These are phyloP conservation scores for Leptura quadrifasciata DNA, from an alignment of 2,888 invertebrate genomes.

Conservation along the genomic window DNA sequence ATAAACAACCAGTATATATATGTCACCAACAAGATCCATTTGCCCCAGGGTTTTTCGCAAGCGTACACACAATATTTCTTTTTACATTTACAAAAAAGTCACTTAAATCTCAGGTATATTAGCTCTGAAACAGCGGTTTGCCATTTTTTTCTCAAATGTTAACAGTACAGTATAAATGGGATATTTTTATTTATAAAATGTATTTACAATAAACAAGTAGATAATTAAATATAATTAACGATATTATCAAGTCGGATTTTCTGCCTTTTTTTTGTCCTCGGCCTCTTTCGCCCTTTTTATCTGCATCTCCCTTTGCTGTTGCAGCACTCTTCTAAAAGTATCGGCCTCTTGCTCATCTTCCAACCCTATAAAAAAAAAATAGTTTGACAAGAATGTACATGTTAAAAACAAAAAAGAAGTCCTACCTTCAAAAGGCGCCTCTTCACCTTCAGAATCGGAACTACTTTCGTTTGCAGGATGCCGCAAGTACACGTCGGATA, in stretches of 20 bases:
- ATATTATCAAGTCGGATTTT: not conserved
- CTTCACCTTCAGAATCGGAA: constrained; percentile 83
- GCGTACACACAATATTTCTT: too few species aligned
- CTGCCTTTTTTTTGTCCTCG: constrained; percentile 60
- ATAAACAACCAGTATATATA: too few species aligned
- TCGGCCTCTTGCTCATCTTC: constrained; percentile 66
- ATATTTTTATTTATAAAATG: not conserved
- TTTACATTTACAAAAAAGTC: too few species aligned
- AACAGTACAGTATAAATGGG: too few species aligned
- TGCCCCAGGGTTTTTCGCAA: too few species aligned
- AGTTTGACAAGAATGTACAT: not conserved
- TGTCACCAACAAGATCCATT: too few species aligned
- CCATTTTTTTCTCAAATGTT: too few species aligned
- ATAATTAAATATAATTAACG: not conserved
- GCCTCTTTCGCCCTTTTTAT: constrained; percentile 70
- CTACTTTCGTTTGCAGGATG: constrained; percentile 86
- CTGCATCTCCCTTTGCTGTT: constrained; percentile 71
- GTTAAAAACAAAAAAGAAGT: constrained; percentile 28
- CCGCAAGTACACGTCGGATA: constrained; percentile 83
- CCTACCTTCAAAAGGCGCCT: constrained; percentile 67
- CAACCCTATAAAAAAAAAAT: constrained; percentile 46
- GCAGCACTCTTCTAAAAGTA: constrained; percentile 69
- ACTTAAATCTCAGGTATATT: too few species aligned
- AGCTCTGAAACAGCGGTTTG: too few species aligned
- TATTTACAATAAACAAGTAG: constrained; percentile 6